Conservation (phyloP, 2,888 invertebrate species). For the Eupelmus urozonus region DNA sequence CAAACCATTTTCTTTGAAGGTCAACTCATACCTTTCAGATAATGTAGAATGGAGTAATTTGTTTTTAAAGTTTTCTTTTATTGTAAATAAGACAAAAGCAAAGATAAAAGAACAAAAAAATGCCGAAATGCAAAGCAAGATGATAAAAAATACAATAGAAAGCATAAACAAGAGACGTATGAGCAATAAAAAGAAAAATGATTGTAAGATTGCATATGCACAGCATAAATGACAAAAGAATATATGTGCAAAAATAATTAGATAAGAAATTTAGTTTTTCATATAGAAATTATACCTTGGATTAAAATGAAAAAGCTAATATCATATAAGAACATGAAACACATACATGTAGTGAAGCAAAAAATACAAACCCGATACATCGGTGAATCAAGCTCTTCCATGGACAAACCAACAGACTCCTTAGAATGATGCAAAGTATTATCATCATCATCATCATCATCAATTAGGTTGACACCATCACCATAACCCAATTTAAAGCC, state of each 20-base stretch:
- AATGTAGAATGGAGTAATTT: too few relatives aligned
- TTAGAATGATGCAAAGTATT: constrained; percentile 65
- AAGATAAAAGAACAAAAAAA: too few relatives aligned
- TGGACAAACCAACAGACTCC: constrained; percentile 75
- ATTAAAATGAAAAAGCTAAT: too few relatives aligned
- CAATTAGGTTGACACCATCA: constrained; percentile 59
- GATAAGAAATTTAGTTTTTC: too few relatives aligned
- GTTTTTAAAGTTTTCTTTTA: too few relatives aligned
- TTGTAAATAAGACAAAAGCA: too few relatives aligned
- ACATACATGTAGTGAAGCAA: constrained; percentile 33
- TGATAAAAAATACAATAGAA: neutral
- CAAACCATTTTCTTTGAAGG: neutral
- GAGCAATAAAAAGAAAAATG: too few relatives aligned
- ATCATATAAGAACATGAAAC: neutral
- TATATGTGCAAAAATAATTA: neutral
- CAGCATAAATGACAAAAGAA: too few relatives aligned
- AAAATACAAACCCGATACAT: constrained; percentile 75
- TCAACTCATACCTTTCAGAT: neutral
- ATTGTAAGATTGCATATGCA: too few relatives aligned
- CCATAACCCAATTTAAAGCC: constrained; percentile 33
- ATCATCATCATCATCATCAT: constrained; percentile 63
- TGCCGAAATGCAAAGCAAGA: too few relatives aligned
- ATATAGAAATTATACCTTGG: too few relatives aligned
- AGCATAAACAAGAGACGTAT: neutral
- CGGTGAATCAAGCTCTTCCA: constrained; percentile 76